Conservation (phyloP, 1,140 invertebrate species). For the Drosophila triauraria region DNA sequence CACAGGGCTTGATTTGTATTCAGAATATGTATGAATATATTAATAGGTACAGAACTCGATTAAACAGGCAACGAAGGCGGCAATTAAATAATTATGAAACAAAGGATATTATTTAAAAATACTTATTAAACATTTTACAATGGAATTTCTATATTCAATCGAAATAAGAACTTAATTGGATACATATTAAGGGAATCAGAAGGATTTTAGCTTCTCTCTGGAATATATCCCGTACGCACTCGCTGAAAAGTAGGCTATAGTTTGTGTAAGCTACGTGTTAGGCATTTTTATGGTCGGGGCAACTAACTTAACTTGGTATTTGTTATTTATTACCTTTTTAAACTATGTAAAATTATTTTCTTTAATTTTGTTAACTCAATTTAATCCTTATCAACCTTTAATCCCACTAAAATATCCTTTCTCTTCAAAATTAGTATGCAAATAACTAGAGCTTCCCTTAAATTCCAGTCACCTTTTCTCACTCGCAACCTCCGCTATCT, state of each 20-base stretch:
- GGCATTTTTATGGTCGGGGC: no score
- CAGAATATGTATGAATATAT: conserved; percentile 6
- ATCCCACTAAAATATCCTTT: background rate
- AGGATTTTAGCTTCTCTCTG: background rate
- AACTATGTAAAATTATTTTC: background rate
- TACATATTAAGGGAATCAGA: background rate
- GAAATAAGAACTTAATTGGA: background rate
- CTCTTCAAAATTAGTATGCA: background rate
- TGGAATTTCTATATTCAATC: background rate
- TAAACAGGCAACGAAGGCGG: background rate
- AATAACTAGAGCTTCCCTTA: conserved; percentile 2
- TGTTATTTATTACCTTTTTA: background rate
- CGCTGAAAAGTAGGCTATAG: no score
- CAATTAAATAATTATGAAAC: background rate
- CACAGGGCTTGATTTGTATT: conserved; percentile 1
- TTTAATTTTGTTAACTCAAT: background rate
- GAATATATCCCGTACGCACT: no score
- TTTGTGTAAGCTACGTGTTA: no score
- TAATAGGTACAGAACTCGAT: background rate
- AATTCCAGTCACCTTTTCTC: background rate
- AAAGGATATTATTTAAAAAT: background rate
- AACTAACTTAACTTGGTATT: no score
- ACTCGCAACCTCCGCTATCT: conserved; percentile 51
- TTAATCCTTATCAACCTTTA: background rate
- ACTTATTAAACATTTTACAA: background rate